Evolutionary conservation across 2,888 invertebrate genomes (phyloP).

Genomic region (Vandiemenella viatica): DNA sequence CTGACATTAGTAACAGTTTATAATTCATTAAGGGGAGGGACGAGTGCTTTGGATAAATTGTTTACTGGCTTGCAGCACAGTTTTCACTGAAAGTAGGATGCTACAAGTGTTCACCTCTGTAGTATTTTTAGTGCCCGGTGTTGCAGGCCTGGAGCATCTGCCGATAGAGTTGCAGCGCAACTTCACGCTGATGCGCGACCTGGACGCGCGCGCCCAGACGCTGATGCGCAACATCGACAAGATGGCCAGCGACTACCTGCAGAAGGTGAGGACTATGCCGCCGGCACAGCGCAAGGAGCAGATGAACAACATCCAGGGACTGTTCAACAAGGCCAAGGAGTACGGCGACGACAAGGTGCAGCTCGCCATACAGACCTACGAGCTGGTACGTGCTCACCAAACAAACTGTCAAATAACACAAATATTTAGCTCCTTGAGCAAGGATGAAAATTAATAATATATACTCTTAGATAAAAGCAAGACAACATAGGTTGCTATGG

Average conservation of each 20-base stretch:
- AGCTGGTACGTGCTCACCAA: constrained; percentile 42
- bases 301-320: constrained; percentile 65
- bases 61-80: too few species aligned
- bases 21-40: too few species aligned
- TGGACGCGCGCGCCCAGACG: constrained; percentile 76
- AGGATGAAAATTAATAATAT: too few species aligned
- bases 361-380: constrained; percentile 94
- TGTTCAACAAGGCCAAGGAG: constrained; percentile 88
- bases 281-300: constrained; percentile 71
- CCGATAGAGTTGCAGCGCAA: constrained; percentile 90
- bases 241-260: constrained; percentile 65
- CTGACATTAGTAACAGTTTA: too few species aligned
- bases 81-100: too few species aligned
- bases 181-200: constrained; percentile 88
- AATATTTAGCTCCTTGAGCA: too few species aligned
- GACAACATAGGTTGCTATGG: too few species aligned
- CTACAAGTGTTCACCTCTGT: too few species aligned
- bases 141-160: constrained; percentile 72
- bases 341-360: constrained; percentile 96
- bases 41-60: too few species aligned
- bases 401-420: too few species aligned
- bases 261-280: constrained; percentile 52
- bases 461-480: too few species aligned
- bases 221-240: constrained; percentile 77
- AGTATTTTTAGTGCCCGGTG: neutral